These are phyloP conservation scores for Blennius ocellaris DNA, from an alignment of 2,113 vertebrate genomes.

Conservation along the genomic window DNA sequence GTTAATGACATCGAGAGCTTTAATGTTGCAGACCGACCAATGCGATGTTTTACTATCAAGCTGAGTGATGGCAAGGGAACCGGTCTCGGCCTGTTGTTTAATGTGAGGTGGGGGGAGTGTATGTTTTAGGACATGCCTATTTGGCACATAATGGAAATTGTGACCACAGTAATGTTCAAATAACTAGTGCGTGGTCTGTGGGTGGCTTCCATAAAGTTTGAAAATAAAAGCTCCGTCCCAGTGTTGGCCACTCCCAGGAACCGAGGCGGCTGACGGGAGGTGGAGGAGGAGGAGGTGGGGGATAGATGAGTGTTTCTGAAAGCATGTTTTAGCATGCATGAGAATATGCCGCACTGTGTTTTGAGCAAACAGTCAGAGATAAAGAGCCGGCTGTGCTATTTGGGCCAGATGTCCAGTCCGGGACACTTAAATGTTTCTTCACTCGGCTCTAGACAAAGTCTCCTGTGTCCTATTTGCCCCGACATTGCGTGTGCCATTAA, in stretches of 20 bases:
- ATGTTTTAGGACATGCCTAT: conserved; percentile 53
- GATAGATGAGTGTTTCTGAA: conserved; percentile 14
- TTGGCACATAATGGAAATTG: conserved; percentile 72
- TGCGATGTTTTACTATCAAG: conserved; percentile 20
- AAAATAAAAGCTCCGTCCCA: conserved; percentile 50
- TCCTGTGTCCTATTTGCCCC: conserved; percentile 53
- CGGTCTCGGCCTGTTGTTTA: conserved; percentile 14
- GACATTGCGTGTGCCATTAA: conserved; percentile 52
- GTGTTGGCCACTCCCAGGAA: conserved; percentile 72
- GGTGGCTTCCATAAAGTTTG: conserved; percentile 77
- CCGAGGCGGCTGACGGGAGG: conserved; percentile 66
- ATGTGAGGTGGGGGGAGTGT: conserved; percentile 39
- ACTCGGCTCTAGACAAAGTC: conserved; percentile 55
- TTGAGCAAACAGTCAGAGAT: conserved; percentile 44
- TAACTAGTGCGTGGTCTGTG: conserved; percentile 66
- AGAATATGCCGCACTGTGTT: conserved; percentile 42
- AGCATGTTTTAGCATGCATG: conserved; percentile 24
- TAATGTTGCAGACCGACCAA: conserved; percentile 26
- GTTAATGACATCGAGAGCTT: conserved; percentile 4
- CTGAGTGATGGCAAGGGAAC: conserved; percentile 12
- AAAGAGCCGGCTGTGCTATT: conserved; percentile 66
- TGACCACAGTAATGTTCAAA: conserved; percentile 74
- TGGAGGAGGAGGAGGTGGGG: conserved; percentile 32
- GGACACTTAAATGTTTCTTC: conserved; percentile 59
- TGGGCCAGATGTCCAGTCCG: conserved; percentile 55